Conservation (phyloP, 1,140 invertebrate species). For the Wasmannia auropunctata region DNA sequence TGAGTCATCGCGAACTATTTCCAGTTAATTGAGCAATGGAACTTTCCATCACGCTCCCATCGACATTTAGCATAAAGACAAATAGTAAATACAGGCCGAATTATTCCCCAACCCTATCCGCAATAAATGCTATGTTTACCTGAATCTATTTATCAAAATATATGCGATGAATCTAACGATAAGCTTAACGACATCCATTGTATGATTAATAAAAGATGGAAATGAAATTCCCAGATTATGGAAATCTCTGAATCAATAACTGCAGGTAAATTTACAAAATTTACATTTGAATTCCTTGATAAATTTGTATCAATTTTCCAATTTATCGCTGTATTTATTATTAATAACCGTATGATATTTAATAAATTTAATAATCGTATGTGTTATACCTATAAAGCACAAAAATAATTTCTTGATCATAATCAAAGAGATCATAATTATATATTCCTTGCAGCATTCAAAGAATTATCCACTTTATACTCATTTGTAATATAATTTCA, state of each 20-base stretch:
- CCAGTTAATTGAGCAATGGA: constrained; percentile 28
- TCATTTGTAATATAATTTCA: neutral
- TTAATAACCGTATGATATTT: neutral
- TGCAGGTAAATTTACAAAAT: neutral
- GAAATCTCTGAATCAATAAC: neutral
- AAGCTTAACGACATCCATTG: neutral
- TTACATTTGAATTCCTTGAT: neutral
- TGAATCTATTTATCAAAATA: neutral
- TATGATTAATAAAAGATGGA: neutral
- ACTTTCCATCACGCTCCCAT: neutral
- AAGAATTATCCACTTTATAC: neutral
- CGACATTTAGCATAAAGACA: neutral
- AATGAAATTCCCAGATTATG: neutral
- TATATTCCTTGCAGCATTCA: neutral
- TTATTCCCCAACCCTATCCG: neutral
- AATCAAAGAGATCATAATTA: neutral
- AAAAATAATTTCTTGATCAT: neutral
- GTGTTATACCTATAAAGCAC: neutral
- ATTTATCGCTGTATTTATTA: neutral
- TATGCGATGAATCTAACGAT: neutral
- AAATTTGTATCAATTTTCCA: neutral
- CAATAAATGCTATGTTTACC: neutral
- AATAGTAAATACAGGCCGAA: neutral
- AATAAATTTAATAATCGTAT: too few relatives aligned
- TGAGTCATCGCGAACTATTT: constrained; percentile 10